Evolutionary conservation across 1,140 invertebrate species (phyloP).

Genomic region (Coenobita brevimanus): DNA sequence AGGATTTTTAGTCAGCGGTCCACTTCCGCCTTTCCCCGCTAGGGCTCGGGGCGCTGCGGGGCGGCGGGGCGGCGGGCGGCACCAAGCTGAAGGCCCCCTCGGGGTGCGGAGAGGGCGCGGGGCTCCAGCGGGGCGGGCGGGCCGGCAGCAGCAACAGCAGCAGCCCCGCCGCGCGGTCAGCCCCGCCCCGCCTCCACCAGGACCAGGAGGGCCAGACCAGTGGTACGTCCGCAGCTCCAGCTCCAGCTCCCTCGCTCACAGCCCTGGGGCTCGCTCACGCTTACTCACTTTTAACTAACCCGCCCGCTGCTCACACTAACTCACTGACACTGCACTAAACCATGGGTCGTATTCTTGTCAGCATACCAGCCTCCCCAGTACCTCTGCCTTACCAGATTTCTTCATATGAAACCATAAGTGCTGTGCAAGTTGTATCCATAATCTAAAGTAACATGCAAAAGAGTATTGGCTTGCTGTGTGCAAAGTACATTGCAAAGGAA

Average conservation of each 20-base stretch:
- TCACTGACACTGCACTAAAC: no score
- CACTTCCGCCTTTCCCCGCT: constrained; percentile 50
- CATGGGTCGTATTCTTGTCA: no score
- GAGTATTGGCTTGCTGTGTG: no score
- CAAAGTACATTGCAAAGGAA: no score
- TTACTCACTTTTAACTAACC: no score
- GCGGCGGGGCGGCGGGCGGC: constrained; percentile 15
- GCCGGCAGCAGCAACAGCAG: constrained; percentile 29
- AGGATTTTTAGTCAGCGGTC: constrained; percentile 44
- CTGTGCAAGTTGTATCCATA: no score
- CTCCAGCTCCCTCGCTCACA: background rate
- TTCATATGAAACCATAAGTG: no score
- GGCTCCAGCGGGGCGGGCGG: constrained; percentile 28
- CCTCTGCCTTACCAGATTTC: no score
- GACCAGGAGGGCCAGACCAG: constrained; percentile 6
- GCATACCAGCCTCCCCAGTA: no score
- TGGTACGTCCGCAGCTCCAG: constrained; percentile 16
- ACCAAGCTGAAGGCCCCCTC: constrained; percentile 35
- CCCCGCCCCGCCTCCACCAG: background rate
- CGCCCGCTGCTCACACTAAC: no score
- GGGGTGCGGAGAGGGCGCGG: constrained; percentile 18
- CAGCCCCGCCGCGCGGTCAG: background rate
- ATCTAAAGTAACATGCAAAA: no score
- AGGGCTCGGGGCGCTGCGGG: constrained; percentile 26
- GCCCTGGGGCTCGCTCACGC: background rate